A percentile compares a stretch with the other conserved stretches of the same genome.
These are phyloP conservation scores for Lutjanus erythropterus DNA, from an alignment of 2,113 vertebrate species.

Conservation along the genomic window DNA sequence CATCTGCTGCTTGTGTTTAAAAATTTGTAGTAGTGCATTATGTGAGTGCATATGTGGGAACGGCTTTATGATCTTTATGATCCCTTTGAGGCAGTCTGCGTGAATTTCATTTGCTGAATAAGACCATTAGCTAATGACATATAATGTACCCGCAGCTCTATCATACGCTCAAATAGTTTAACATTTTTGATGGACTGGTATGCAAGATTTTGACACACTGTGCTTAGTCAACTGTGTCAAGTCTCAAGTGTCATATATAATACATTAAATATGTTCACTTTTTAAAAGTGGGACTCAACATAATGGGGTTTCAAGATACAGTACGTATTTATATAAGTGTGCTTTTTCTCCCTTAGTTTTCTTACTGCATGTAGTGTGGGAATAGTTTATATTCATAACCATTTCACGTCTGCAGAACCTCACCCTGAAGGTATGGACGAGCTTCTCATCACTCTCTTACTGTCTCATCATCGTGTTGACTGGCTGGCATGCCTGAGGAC, in stretches of 20 bases:
- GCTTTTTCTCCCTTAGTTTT: slow-evolving; percentile 1
- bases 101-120: slow-evolving; percentile 7
- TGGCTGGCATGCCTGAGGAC: slow-evolving; percentile 64
- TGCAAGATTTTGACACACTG: neutral
- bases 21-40: too few species aligned
- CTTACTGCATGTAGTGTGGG: slow-evolving; percentile 5
- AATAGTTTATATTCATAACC: slow-evolving; percentile 61
- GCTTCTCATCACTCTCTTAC: slow-evolving; percentile 78
- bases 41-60: too few species aligned
- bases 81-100: slow-evolving; percentile 3
- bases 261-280: slow-evolving; percentile 1
- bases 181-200: slow-evolving; percentile 8
- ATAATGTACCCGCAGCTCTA: slow-evolving; percentile 2
- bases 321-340: slow-evolving; percentile 3
- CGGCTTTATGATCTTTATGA: too few species aligned
- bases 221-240: slow-evolving; percentile 15
- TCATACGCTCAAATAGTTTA: slow-evolving; percentile 4
- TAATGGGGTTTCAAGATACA: slow-evolving; percentile 2
- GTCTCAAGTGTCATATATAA: neutral
- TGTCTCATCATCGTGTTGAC: slow-evolving; percentile 74
- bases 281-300: neutral
- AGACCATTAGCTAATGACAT: slow-evolving; percentile 6
- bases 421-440: slow-evolving; percentile 63
- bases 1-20: neutral
- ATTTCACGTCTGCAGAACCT: slow-evolving; percentile 53